A percentile compares a stretch with the other conserved stretches of the same genome.
These are phyloP conservation scores for Corythoichthys intestinalis DNA, from an alignment of 2,113 vertebrate species.

Conservation along the genomic window DNA sequence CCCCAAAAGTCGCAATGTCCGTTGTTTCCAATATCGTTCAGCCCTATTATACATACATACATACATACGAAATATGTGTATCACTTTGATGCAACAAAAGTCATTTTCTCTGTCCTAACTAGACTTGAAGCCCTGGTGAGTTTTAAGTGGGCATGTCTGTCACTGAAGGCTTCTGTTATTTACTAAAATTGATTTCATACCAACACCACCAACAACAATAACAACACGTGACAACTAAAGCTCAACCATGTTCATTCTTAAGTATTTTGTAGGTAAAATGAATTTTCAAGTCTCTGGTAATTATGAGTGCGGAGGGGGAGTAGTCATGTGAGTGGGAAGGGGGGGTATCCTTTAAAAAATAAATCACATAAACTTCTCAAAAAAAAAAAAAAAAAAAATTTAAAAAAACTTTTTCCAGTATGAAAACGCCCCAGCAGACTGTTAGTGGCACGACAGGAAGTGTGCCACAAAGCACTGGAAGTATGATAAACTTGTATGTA, in stretches of 20 bases:
- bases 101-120: conserved; percentile 46
- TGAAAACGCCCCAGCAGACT: conserved; percentile 2
- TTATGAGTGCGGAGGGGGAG: too few relatives aligned
- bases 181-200: conserved; percentile 27
- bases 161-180: conserved; percentile 34
- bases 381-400: too few relatives aligned
- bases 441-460: neutral
- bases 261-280: neutral
- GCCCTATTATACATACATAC: neutral
- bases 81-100: conserved; percentile 49
- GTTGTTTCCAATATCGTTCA: too few relatives aligned
- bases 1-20: too few relatives aligned
- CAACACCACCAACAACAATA: neutral
- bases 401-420: neutral
- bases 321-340: conserved; percentile 2
- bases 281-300: neutral
- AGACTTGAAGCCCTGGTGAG: conserved; percentile 37
- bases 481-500: neutral
- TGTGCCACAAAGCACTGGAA: neutral
- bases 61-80: neutral
- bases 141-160: conserved; percentile 36
- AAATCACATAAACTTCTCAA: neutral
- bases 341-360: neutral
- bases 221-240: conserved; percentile 35
- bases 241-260: conserved; percentile 15